A percentile compares a stretch with the other conserved stretches of the same genome.
These are phyloP conservation scores for Agrotis ipsilon DNA, from an alignment of 2,888 invertebrate species.

Conservation along the genomic window DNA sequence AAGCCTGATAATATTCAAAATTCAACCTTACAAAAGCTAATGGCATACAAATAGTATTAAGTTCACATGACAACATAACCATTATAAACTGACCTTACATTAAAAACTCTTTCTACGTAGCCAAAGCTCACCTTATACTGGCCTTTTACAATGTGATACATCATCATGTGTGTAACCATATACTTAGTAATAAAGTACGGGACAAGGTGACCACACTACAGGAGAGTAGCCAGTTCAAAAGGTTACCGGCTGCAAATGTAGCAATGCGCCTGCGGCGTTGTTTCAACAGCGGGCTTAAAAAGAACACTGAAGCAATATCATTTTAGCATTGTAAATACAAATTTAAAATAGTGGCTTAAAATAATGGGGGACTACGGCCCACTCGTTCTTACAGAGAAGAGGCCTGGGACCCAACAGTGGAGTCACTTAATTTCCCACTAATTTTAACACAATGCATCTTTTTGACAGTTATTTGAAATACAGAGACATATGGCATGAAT, in stretches of 20 bases:
- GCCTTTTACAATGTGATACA: not conserved
- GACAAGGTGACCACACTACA: slow-evolving; percentile 51
- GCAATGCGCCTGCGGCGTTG: slow-evolving; percentile 30
- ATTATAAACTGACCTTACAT: not conserved
- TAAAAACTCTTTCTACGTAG: not conserved
- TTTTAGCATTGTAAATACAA: too few relatives aligned
- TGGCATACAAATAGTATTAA: too few relatives aligned
- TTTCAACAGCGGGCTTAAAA: slow-evolving; percentile 28
- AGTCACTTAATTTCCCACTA: too few relatives aligned
- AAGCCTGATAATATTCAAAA: not conserved
- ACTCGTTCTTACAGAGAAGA: too few relatives aligned
- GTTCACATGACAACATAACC: not conserved
- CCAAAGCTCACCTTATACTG: not conserved
- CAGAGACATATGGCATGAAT: too few relatives aligned
- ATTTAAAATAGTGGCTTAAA: too few relatives aligned
- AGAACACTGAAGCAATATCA: too few relatives aligned
- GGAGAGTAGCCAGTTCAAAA: slow-evolving; percentile 42
- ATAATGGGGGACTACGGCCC: too few relatives aligned
- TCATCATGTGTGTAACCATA: not conserved
- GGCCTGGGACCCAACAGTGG: too few relatives aligned
- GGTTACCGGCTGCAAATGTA: slow-evolving; percentile 42
- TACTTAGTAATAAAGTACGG: slow-evolving; percentile 22
- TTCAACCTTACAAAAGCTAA: not conserved
- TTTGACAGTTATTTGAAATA: too few relatives aligned
- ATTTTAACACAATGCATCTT: too few relatives aligned